Percentiles rank a stretch among this genome's conserved stretches.
Evolutionary conservation across 1,140 invertebrate species (phyloP).

Genomic region (Tetraneura akinire): DNA sequence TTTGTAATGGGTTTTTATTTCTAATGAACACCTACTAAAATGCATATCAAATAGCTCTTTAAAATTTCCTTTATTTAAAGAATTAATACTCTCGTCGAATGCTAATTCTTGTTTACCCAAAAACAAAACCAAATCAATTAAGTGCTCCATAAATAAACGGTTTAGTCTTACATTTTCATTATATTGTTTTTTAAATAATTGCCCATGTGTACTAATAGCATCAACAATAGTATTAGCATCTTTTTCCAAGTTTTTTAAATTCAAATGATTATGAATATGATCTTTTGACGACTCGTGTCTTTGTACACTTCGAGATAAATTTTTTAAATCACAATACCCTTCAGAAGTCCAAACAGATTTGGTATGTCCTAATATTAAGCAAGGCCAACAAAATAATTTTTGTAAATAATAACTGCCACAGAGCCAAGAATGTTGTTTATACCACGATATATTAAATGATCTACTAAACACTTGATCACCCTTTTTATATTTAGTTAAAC

Average conservation of each 20-base stretch:
- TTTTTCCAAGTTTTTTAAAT: conserved; percentile 15
- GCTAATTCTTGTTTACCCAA: conserved; percentile 30
- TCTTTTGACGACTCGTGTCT: not conserved
- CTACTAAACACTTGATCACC: not conserved
- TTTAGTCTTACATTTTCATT: conserved; percentile 25
- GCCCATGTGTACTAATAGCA: not conserved
- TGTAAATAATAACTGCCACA: conserved; percentile 24
- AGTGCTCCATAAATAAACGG: not conserved
- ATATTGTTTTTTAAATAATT: not conserved
- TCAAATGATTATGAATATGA: not conserved
- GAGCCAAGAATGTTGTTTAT: not conserved
- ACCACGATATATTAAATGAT: not conserved
- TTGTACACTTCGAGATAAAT: not conserved
- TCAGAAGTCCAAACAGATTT: not conserved
- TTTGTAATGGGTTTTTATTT: not conserved
- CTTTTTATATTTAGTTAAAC: not conserved
- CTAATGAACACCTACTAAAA: not conserved
- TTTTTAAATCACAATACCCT: conserved; percentile 10
- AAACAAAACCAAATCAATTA: not conserved
- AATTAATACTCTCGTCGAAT: conserved; percentile 15
- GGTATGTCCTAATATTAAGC: not conserved
- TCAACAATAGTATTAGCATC: not conserved
- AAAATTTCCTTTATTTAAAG: conserved; percentile 26
- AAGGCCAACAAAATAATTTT: conserved; percentile 9
- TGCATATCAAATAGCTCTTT: not conserved